Base-by-base conservation (phyloP, 2,797 vertebrate genomes). In the Selene dorsalis region DNA sequence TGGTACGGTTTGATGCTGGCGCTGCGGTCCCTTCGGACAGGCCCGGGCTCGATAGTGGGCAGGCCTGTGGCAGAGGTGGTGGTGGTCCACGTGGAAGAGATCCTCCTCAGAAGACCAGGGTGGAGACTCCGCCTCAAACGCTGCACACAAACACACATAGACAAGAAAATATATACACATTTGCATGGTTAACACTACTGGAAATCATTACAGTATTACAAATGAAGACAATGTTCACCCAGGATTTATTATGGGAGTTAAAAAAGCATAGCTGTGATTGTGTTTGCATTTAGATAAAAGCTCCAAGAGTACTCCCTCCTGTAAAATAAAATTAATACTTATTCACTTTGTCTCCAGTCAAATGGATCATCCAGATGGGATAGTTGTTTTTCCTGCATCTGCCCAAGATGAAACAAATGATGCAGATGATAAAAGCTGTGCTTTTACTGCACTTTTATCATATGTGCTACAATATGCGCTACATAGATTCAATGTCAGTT, bases 31-130 rank as follows among this genome's bases (percentile, higher is more conserved):
- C 97, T 94, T 62, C 96, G 93, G 3, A 98, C 96, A 0, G 97
- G 97, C 7, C 97, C 97, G 0, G 97, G 98, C 87, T 99, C 98
- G 63, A 99, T 93, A 8, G 97, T 98, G 60, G 98, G 98, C 20
- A 99, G 87, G 38, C 98, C 98, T 4, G 98, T 99, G 82, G 98
- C 98, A 0, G 98, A 99, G 22, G 98, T 99, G 85, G 98, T 99
- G 38, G 98, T 99, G 50, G 98, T 99, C 98, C 98, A 99, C 0
- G 98, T 97, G 30, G 98, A 99, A 0, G 98, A 99, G 80, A 98
- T 97, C 58, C 98, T 92, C 80, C 98, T 95, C 77, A 98, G 79
- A 74, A 98, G 94, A 66, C 96, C 97, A 0, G 97, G 96, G 26
- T 96, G 97, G 75, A 99, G 94, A 92, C 96, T 98, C 26, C 94